phyloP scores from a whole-genome alignment of 2,888 invertebrate species.

The Cataglyphis rosenhaueri region DNA sequence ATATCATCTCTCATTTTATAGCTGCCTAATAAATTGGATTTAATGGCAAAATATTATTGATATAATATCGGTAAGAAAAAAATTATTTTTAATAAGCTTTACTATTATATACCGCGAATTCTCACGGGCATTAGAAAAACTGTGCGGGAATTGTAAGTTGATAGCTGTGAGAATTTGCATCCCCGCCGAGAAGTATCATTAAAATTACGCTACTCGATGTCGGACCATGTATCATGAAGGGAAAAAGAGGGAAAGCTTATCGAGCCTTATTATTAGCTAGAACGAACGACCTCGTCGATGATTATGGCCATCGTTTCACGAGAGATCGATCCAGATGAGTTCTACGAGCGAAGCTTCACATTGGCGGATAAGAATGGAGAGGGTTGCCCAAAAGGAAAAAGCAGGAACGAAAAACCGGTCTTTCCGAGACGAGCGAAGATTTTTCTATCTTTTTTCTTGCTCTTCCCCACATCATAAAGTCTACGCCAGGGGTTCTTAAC shows the following conservation, averaged over 20 bases:
- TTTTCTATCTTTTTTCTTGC: conserved; percentile 39
- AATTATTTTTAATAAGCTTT: background rate
- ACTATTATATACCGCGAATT: background rate
- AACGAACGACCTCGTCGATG: conserved; percentile 49
- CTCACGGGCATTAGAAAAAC: background rate
- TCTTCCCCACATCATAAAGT: conserved; percentile 22
- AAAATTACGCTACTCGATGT: conserved; percentile 17
- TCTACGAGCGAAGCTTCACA: conserved; percentile 28
- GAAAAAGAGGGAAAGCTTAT: conserved; percentile 14
- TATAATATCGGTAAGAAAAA: background rate
- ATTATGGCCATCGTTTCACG: conserved; percentile 43
- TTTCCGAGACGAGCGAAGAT: conserved; percentile 56
- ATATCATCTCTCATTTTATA: background rate
- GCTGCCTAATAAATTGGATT: background rate
- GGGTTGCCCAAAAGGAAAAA: conserved; percentile 61
- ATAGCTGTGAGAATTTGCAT: conserved; percentile 25
- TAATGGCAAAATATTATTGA: background rate
- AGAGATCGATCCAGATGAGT: conserved; percentile 50
- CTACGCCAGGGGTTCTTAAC: conserved; percentile 43
- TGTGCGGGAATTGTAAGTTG: background rate
- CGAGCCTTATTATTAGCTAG: conserved; percentile 37
- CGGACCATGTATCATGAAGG: conserved; percentile 16
- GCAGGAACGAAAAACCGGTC: conserved; percentile 72
- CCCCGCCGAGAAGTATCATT: conserved; percentile 1
- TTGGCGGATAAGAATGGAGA: conserved; percentile 56